Percentiles rank a stretch among this genome's conserved stretches.
phyloP scores from a whole-genome alignment of 64 coral and sea anemone genomes.

The Astreopora myriophthalma region DNA sequence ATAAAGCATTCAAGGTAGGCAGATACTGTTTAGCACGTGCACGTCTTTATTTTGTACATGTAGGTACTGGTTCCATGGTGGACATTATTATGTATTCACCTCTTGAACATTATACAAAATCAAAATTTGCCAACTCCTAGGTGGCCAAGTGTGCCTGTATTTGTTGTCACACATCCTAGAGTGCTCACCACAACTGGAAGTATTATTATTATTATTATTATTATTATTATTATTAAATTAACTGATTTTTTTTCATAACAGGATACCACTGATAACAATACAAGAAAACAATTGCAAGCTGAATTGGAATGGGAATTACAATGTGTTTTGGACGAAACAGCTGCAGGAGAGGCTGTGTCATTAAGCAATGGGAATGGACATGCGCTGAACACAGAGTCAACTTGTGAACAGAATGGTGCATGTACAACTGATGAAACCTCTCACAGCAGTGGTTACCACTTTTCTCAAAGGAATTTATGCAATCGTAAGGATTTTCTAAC shows the following conservation, averaged over 20 bases:
- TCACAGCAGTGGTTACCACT: neutral
- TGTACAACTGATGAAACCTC: neutral
- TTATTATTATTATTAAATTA: no score
- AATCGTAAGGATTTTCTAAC: conserved; percentile 48
- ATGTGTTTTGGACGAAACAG: conserved; percentile 65
- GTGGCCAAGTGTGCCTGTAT: no score
- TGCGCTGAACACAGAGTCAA: neutral
- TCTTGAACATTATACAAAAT: no score
- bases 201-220: no score
- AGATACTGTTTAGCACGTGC: neutral
- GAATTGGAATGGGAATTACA: conserved; percentile 84
- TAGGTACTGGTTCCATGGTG: no score
- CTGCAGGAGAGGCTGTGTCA: neutral
- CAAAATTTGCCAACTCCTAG: no score
- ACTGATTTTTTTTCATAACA: conserved; percentile 1
- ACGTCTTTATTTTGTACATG: no score
- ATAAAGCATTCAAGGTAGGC: conserved; percentile 64
- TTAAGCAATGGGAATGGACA: conserved; percentile 41
- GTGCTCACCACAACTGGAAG: no score
- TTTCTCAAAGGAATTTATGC: neutral
- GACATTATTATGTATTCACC: no score
- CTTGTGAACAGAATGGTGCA: conserved; percentile 12
- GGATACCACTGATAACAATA: conserved; percentile 50
- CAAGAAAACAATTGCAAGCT: conserved; percentile 20
- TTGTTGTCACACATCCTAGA: no score